These are phyloP conservation scores for Sminthurides bifidus DNA, from an alignment of 1,140 invertebrate species.

Conservation along the genomic window DNA sequence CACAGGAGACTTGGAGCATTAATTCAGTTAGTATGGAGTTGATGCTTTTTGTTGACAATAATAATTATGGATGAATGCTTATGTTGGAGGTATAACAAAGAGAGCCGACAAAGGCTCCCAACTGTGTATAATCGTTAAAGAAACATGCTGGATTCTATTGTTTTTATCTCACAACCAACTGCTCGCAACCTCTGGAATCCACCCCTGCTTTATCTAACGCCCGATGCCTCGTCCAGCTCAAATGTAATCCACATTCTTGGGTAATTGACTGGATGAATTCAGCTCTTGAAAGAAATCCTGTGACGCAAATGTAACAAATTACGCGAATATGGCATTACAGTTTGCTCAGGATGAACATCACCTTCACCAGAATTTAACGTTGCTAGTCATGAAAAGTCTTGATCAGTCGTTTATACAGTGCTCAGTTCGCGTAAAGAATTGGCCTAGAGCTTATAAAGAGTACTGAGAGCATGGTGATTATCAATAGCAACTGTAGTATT, in stretches of 20 bases:
- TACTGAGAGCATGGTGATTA: too few relatives aligned
- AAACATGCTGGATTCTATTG: slow-evolving; percentile 31
- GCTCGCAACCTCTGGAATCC: slow-evolving; percentile 23
- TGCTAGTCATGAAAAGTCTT: too few relatives aligned
- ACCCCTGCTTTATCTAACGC: slow-evolving; percentile 2
- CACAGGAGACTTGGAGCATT: neutral
- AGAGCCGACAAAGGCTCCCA: slow-evolving; percentile 27
- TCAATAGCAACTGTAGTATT: too few relatives aligned
- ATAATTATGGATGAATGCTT: slow-evolving; percentile 26
- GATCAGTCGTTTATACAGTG: too few relatives aligned
- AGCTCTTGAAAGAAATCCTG: neutral
- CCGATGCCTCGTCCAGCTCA: too few relatives aligned
- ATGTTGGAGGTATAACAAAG: slow-evolving; percentile 23
- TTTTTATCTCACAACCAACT: slow-evolving; percentile 22
- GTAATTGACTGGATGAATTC: neutral
- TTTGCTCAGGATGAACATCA: too few relatives aligned
- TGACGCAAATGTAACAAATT: neutral
- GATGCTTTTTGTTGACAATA: slow-evolving; percentile 28
- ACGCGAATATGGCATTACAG: neutral
- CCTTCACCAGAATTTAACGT: too few relatives aligned
- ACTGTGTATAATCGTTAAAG: slow-evolving; percentile 30
- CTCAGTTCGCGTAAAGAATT: too few relatives aligned
- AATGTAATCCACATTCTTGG: neutral
- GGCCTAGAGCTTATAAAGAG: too few relatives aligned
- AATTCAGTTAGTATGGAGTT: slow-evolving; percentile 9